Evolutionary conservation across 1,140 invertebrate species (phyloP).

Genomic region (Drosophila pandora): DNA sequence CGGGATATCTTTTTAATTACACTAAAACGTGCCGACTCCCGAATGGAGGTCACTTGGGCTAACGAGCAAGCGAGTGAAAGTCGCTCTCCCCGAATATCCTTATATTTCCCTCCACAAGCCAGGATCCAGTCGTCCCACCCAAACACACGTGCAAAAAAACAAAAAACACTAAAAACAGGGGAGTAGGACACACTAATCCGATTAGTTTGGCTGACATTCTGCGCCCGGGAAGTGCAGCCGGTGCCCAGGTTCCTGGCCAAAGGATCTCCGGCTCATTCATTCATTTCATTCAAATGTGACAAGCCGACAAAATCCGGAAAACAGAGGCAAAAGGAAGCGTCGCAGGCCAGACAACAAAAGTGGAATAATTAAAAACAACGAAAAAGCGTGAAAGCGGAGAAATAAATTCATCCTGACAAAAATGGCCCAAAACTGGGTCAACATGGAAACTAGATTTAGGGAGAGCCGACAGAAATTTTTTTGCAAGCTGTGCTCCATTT

Average conservation of each 20-base stretch:
- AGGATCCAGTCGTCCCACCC: slow-evolving; percentile 63
- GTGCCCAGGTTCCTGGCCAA: slow-evolving; percentile 11
- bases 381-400: slow-evolving; percentile 46
- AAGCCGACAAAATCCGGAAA: slow-evolving; percentile 62
- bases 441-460: slow-evolving; percentile 39
- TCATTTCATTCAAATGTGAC: slow-evolving; percentile 79
- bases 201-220: slow-evolving; percentile 79
- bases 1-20: slow-evolving; percentile 79
- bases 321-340: slow-evolving; percentile 3
- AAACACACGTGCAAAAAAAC: slow-evolving; percentile 30
- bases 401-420: slow-evolving; percentile 41
- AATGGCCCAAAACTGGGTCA: slow-evolving; percentile 32
- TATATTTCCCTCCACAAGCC: slow-evolving; percentile 2
- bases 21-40: slow-evolving; percentile 75
- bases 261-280: slow-evolving; percentile 56
- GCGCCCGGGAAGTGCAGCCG: slow-evolving; percentile 59
- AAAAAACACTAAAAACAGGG: slow-evolving; percentile 4
- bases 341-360: slow-evolving; percentile 45
- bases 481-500: slow-evolving; percentile 2
- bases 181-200: slow-evolving; percentile 79
- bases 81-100: slow-evolving; percentile 24
- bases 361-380: slow-evolving; percentile 70
- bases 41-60: slow-evolving; percentile 77
- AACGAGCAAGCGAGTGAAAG: slow-evolving; percentile 52
- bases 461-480: slow-evolving; percentile 22